Evolutionary conservation across 1,140 invertebrate genomes (phyloP).

Genomic region (Drosophila ambigua): DNA sequence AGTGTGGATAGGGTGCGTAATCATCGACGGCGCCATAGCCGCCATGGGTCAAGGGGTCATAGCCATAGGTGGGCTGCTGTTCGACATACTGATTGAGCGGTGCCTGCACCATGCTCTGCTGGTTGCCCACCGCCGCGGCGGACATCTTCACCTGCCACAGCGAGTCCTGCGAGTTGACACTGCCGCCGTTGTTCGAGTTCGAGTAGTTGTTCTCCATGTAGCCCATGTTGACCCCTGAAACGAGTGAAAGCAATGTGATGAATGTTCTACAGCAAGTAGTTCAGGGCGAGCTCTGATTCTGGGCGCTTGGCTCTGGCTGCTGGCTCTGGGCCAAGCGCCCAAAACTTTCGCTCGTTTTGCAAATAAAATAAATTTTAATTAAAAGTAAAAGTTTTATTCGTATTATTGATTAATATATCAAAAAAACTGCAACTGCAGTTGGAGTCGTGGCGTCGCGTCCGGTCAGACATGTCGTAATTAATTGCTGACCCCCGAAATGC

Average conservation of each 20-base stretch:
- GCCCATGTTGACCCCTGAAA: constrained; percentile 91
- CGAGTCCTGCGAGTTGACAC: constrained; percentile 97
- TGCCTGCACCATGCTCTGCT: constrained; percentile 85
- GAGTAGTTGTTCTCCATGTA: constrained; percentile 96
- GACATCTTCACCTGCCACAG: constrained; percentile 96
- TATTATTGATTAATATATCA: constrained; percentile 72
- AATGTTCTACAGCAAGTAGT: constrained; percentile 15
- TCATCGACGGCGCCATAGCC: constrained; percentile 93
- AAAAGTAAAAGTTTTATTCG: constrained; percentile 38
- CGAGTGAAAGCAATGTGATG: constrained; percentile 8
- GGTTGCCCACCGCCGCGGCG: constrained; percentile 87
- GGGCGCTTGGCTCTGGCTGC: not conserved
- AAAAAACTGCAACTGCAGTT: constrained; percentile 41
- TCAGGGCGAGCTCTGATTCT: constrained; percentile 38
- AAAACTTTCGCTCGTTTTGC: constrained; percentile 37
- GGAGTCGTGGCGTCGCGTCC: not conserved
- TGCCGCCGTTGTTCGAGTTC: constrained; percentile 95
- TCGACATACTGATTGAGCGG: constrained; percentile 86
- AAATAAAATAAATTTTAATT: constrained; percentile 66
- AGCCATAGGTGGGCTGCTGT: constrained; percentile 88
- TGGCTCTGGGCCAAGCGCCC: constrained; percentile 57
- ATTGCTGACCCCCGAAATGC: constrained; percentile 61
- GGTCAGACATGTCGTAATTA: constrained; percentile 67
- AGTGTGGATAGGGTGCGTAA: constrained; percentile 92
- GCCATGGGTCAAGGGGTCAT: constrained; percentile 91